Evolutionary conservation across 1,140 invertebrate genomes (phyloP).

Genomic region (Limonius californicus): DNA sequence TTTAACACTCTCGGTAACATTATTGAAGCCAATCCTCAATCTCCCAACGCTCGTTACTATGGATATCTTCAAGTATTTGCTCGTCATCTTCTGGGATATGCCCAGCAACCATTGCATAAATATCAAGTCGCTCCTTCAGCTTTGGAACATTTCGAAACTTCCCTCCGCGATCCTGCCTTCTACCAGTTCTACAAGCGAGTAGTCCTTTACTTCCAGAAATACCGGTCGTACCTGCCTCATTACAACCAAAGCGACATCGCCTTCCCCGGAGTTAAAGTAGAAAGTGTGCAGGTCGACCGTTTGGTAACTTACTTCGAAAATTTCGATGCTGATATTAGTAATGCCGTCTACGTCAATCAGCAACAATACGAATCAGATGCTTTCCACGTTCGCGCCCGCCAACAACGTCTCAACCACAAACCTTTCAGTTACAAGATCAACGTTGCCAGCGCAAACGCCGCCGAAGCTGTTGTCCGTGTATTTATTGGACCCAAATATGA

Average conservation of each 20-base stretch:
- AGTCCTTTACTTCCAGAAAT: constrained; percentile 47
- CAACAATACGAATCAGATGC: constrained; percentile 29
- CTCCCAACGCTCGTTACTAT: constrained; percentile 61
- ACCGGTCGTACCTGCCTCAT: constrained; percentile 44
- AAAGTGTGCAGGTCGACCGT: constrained; percentile 58
- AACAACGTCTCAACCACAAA: constrained; percentile 56
- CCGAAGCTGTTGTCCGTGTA: constrained; percentile 56
- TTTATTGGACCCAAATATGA: constrained; percentile 70
- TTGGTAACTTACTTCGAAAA: constrained; percentile 69
- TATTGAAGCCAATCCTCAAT: constrained; percentile 63
- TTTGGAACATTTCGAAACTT: constrained; percentile 54
- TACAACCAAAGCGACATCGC: constrained; percentile 59
- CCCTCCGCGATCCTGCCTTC: constrained; percentile 63
- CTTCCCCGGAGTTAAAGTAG: constrained; percentile 60
- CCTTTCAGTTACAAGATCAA: constrained; percentile 60
- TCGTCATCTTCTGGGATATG: constrained; percentile 57
- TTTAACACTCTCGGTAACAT: constrained; percentile 63
- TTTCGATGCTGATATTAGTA: constrained; percentile 63
- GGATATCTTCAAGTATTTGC: constrained; percentile 55
- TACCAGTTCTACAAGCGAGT: constrained; percentile 60
- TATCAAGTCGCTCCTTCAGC: constrained; percentile 42
- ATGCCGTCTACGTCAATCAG: constrained; percentile 52
- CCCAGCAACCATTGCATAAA: constrained; percentile 35
- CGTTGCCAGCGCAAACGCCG: constrained; percentile 54
- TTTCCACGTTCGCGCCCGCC: constrained; percentile 48